phyloP scores from a whole-genome alignment of 2,888 invertebrate genomes.

The Parnassius mnemosyne region DNA sequence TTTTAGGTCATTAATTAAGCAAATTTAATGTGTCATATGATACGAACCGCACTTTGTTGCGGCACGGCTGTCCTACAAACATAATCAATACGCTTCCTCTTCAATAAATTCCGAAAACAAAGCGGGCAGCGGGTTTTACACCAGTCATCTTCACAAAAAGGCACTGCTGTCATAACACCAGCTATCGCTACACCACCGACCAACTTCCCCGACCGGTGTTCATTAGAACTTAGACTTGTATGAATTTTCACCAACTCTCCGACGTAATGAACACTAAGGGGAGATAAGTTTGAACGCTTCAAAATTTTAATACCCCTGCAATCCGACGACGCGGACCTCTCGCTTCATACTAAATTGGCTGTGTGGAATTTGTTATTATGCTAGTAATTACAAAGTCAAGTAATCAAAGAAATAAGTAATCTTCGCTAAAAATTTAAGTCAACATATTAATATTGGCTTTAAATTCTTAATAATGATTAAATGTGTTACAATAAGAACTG shows the following conservation, averaged over 20 bases:
- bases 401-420: too few relatives aligned
- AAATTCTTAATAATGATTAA: too few relatives aligned
- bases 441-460: too few relatives aligned
- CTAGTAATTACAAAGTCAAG: neutral
- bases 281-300: constrained; percentile 74
- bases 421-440: too few relatives aligned
- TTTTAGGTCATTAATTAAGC: constrained; percentile 16
- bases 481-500: too few relatives aligned
- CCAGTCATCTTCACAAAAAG: constrained; percentile 37
- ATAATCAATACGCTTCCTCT: constrained; percentile 20
- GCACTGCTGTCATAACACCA: constrained; percentile 35
- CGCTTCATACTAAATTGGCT: neutral
- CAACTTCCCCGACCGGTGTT: constrained; percentile 70
- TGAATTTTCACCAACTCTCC: constrained; percentile 76
- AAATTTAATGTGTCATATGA: constrained; percentile 13
- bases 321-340: neutral
- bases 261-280: constrained; percentile 78
- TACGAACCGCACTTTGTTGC: constrained; percentile 15
- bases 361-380: neutral
- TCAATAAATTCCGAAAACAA: constrained; percentile 40
- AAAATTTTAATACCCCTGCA: constrained; percentile 68
- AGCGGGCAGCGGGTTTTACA: constrained; percentile 39
- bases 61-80: constrained; percentile 4
- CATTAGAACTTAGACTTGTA: constrained; percentile 78
- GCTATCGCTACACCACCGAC: constrained; percentile 50